phyloP scores from a whole-genome alignment of 64 coral and sea anemone species.

The Catalaphyllia jardinei region DNA sequence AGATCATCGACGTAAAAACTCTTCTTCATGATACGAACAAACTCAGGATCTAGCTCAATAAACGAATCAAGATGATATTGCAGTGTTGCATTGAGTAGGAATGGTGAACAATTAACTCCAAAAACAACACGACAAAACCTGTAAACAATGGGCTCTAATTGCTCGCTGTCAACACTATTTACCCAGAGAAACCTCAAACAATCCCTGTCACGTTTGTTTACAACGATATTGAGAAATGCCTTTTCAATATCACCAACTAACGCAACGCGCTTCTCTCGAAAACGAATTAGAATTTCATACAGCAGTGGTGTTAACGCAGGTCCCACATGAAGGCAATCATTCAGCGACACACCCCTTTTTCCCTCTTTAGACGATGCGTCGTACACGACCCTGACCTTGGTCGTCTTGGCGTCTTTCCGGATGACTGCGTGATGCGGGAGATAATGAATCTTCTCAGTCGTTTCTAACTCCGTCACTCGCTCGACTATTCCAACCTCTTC shows the following conservation, averaged over 20 bases:
- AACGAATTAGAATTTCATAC: background rate
- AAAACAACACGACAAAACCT: constrained; percentile 44
- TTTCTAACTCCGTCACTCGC: constrained; percentile 13
- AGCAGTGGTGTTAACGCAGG: constrained; percentile 9
- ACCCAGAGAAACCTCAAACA: constrained; percentile 25
- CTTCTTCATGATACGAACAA: constrained; percentile 3
- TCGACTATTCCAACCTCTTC: constrained; percentile 21
- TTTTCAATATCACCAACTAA: constrained; percentile 35
- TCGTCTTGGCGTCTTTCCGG: constrained; percentile 17
- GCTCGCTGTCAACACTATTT: constrained; percentile 17
- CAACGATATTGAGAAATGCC: constrained; percentile 4
- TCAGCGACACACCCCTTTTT: constrained; percentile 16
- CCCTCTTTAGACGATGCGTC: constrained; percentile 25
- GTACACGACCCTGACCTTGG: constrained; percentile 15
- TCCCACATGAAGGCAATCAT: constrained; percentile 49
- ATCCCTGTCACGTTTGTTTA: constrained; percentile 26
- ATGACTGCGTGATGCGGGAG: constrained; percentile 20
- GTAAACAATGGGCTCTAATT: background rate
- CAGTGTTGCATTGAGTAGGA: constrained; percentile 5
- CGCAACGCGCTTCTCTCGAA: constrained; percentile 8
- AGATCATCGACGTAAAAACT: constrained; percentile 31
- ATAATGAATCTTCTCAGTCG: background rate
- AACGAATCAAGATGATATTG: constrained; percentile 3
- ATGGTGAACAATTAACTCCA: constrained; percentile 30
- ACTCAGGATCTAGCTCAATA: background rate